Evolutionary conservation across 2,797 vertebrate genomes (phyloP).

Genomic region (Lepilemur ruficaudatus): DNA sequence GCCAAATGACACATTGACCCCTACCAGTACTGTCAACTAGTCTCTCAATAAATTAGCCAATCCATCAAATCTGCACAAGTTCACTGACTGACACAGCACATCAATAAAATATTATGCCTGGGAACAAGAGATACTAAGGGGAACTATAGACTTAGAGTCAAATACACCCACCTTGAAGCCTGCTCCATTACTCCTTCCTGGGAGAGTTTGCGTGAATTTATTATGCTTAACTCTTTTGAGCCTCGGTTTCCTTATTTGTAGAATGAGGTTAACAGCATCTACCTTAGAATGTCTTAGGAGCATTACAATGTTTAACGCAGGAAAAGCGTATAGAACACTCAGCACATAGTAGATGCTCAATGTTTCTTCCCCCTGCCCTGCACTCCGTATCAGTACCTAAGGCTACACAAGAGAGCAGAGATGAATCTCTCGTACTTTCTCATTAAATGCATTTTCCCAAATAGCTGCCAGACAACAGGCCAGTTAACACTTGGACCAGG

Average conservation of each 20-base stretch:
- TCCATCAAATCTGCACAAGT: background rate
- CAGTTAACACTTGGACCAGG: background rate
- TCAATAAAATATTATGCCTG: background rate
- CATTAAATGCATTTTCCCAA: background rate
- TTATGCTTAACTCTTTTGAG: background rate
- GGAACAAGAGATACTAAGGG: background rate
- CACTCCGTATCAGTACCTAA: background rate
- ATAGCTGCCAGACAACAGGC: background rate
- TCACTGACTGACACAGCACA: background rate
- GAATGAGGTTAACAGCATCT: background rate
- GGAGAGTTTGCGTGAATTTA: background rate
- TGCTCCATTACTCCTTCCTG: background rate
- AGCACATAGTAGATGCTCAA: background rate
- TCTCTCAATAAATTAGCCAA: background rate
- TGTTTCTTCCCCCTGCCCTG: background rate
- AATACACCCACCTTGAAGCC: background rate
- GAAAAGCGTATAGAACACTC: background rate
- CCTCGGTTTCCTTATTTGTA: background rate
- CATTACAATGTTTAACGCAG: background rate
- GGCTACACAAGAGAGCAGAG: background rate
- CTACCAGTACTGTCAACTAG: background rate
- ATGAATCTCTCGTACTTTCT: background rate
- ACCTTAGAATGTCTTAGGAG: background rate
- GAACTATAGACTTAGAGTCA: background rate
- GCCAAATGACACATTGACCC: conserved; percentile 6